Conservation (phyloP, 2,113 vertebrate genomes). For the Gopherus evgoodei region DNA sequence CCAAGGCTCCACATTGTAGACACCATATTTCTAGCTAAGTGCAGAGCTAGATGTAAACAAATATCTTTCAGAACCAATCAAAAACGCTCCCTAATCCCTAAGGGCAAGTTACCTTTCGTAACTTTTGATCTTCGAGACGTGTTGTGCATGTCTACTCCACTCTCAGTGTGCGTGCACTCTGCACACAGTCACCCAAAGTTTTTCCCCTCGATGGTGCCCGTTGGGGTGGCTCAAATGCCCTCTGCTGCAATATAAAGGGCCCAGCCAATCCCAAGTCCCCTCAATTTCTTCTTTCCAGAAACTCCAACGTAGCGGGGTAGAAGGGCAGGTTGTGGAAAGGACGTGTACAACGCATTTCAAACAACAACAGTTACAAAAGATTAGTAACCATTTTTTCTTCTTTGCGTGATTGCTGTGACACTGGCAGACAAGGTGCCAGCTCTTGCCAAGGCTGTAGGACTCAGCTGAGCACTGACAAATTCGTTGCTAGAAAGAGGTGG, state of each 20-base stretch:
- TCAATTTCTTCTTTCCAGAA: background rate
- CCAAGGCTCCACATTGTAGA: background rate
- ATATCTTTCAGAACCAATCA: background rate
- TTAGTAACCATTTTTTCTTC: background rate
- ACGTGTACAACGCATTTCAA: background rate
- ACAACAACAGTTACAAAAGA: background rate
- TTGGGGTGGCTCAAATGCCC: background rate
- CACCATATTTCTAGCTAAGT: fast-evolving
- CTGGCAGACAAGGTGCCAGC: background rate
- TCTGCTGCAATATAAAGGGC: background rate
- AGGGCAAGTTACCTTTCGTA: background rate
- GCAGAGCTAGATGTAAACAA: background rate
- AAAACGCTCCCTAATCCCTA: background rate
- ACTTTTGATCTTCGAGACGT: background rate
- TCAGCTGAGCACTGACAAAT: too few relatives aligned
- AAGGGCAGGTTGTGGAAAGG: background rate
- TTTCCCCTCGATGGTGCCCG: background rate
- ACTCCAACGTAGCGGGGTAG: background rate
- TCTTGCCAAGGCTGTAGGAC: background rate
- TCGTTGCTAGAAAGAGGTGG: background rate
- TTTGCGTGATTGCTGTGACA: background rate
- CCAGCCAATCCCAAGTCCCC: background rate
- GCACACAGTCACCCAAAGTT: background rate
- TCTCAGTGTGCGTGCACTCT: background rate
- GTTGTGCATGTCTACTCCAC: background rate